Evolutionary conservation across 2,113 vertebrate genomes (phyloP), one percentile per base, ranked within the genome.

Genomic region (Crocuta crocuta): DNA sequence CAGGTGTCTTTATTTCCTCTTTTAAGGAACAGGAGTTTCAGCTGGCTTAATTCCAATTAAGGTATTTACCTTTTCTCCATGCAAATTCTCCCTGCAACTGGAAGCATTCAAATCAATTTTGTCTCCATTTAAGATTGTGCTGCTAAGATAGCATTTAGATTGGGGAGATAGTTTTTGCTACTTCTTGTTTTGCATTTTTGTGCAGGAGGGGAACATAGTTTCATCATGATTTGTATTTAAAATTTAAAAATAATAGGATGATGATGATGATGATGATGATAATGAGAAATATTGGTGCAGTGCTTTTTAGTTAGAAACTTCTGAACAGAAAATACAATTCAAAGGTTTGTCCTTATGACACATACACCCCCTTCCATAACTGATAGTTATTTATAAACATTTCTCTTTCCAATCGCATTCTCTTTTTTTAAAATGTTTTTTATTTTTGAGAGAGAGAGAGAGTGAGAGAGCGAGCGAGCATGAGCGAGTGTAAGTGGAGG

Each of bases 1-100:
- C 84, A 73, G 80, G 66, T 91, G 55, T 95, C 82, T 95, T 94
- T 91, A 84, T 58, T 71, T 93, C 58, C 23, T 16, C 50, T 35
- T 35, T 81, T 70, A 63, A 93, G 89, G 35, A 70, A 23, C 21
- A 88, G 43, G 26, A 35, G 45, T 91, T 95, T 96, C 71, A 81
- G 66, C 33, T 81, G 43, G 74, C 81, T 96, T 97, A 94, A 95
- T 92, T 92, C 23, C 55, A 76, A n/a, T 94, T 85, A 97, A 68
- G 39, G 35, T 91, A 89, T 95, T 97, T 94, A 91, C 70, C 23
- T 94, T 63, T 85, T 65, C 68, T 76, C 45, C 65, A 50, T 86
- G 94, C 87, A 85, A 95, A 97, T 95, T 82, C 24, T 88, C 39
- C 65, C 24, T 63, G 39, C 63, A 82, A 80, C 28, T 90, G 33